A percentile compares a stretch with the other conserved stretches of the same genome.
These are phyloP conservation scores for Hirtodrosophila confusa DNA, from an alignment of 2,888 invertebrate species.

Conservation along the genomic window DNA sequence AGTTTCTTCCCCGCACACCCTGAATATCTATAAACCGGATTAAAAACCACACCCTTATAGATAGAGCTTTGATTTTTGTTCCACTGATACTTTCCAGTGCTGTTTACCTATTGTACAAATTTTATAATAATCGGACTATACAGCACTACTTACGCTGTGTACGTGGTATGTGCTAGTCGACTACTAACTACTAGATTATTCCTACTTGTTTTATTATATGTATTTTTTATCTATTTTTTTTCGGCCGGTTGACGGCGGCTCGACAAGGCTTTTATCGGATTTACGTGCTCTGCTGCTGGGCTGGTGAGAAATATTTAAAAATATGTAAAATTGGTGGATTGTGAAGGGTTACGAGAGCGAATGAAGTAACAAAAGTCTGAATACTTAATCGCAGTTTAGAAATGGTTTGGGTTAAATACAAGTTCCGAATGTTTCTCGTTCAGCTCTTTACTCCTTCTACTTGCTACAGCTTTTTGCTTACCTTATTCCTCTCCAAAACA, in stretches of 20 bases:
- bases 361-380: constrained; percentile 31
- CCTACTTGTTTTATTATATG: constrained; percentile 18
- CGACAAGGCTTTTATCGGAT: constrained; percentile 73
- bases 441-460: not conserved
- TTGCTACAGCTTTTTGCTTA: too few species aligned
- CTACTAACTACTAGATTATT: not conserved
- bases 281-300: constrained; percentile 42
- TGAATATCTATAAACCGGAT: too few species aligned
- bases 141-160: too few species aligned
- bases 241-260: constrained; percentile 44
- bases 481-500: not conserved
- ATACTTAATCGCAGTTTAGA: constrained; percentile 33
- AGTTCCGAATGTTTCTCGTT: not conserved
- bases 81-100: too few species aligned
- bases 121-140: too few species aligned
- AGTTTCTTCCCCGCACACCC: too few species aligned
- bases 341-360: constrained; percentile 36
- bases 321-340: constrained; percentile 56
- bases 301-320: constrained; percentile 66
- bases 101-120: too few species aligned
- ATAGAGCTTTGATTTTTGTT: too few species aligned
- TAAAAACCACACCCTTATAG: too few species aligned
- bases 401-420: constrained; percentile 26
- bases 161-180: not conserved
- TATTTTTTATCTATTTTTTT: not conserved